phyloP scores from a whole-genome alignment of 2,797 vertebrate species.

The Onychomys arenicola region DNA sequence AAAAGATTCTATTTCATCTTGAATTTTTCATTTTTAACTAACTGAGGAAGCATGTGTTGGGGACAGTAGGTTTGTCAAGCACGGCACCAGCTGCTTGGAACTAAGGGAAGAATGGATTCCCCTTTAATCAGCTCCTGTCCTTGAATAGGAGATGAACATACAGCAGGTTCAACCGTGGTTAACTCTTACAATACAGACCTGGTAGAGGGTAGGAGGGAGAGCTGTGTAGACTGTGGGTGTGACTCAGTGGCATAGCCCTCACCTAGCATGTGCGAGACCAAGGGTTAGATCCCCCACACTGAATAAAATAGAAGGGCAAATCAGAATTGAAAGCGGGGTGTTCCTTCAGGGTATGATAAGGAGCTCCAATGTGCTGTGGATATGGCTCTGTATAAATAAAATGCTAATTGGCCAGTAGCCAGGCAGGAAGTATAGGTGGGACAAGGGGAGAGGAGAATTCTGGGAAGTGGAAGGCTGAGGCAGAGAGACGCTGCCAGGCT shows the following conservation, averaged over 20 bases:
- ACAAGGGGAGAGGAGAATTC: too few species aligned
- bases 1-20: neutral
- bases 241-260: too few species aligned
- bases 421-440: too few species aligned
- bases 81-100: neutral
- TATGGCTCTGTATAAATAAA: too few species aligned
- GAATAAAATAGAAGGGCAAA: neutral
- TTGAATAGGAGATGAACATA: neutral
- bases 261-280: neutral
- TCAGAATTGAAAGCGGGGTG: fast-evolving
- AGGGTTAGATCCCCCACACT: neutral
- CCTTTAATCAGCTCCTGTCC: neutral
- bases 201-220: fast-evolving
- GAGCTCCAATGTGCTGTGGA: fast-evolving
- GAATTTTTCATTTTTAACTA: neutral
- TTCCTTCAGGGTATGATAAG: neutral
- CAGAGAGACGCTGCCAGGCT: too few species aligned
- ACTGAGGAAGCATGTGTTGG: neutral
- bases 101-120: neutral
- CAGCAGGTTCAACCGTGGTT: neutral
- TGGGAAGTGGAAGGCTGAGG: too few species aligned
- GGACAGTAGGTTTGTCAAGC: neutral
- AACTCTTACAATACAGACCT: neutral
- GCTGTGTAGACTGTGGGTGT: fast-evolving
- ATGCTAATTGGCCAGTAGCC: too few species aligned